phyloP scores from a whole-genome alignment of 2,113 vertebrate species.

The Chunga burmeisteri region DNA sequence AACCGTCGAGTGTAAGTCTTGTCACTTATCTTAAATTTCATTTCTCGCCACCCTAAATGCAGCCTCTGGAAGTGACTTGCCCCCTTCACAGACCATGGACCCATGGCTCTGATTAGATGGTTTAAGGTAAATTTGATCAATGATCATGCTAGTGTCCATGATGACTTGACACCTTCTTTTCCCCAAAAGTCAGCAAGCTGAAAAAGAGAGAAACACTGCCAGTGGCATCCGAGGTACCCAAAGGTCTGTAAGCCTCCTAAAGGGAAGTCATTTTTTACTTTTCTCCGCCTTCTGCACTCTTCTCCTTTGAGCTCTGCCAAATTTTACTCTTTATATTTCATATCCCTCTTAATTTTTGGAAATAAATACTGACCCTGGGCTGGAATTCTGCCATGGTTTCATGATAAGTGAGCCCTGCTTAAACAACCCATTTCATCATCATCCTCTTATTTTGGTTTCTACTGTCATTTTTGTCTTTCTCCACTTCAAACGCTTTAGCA shows the following conservation, averaged over 20 bases:
- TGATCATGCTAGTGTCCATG: neutral
- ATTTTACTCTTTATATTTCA: neutral
- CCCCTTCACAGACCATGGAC: neutral
- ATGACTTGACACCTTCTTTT: neutral
- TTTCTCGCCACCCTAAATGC: neutral
- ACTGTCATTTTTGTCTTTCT: slow-evolving; percentile 16
- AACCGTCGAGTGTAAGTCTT: neutral
- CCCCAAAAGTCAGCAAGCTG: neutral
- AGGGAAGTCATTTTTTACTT: neutral
- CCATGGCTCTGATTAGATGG: neutral
- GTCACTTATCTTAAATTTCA: neutral
- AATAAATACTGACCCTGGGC: neutral
- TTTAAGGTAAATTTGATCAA: neutral
- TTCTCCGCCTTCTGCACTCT: neutral
- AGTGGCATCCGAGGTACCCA: neutral
- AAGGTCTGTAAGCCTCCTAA: neutral
- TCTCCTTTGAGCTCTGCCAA: neutral
- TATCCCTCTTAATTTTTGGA: neutral
- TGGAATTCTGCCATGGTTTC: neutral
- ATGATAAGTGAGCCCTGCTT: neutral
- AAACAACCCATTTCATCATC: neutral
- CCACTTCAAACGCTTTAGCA: neutral
- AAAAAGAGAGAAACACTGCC: neutral
- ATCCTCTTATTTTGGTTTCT: slow-evolving; percentile 28
- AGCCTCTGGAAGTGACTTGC: neutral